These are phyloP conservation scores for Drosophila rhopaloa DNA, from an alignment of 1,140 invertebrate species.

Conservation along the genomic window DNA sequence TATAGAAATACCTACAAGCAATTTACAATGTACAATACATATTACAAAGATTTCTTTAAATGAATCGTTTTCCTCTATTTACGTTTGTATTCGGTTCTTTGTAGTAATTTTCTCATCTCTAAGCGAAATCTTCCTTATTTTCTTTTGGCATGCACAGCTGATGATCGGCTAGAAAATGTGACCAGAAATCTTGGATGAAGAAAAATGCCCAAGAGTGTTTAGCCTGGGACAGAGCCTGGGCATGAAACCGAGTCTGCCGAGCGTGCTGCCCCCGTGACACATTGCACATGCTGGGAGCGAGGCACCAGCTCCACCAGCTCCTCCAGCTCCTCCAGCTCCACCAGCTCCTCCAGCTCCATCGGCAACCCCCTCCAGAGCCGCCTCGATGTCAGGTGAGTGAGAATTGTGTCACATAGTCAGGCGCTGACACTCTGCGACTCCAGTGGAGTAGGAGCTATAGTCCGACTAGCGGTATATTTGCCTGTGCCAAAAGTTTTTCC, in stretches of 20 bases:
- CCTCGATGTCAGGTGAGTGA: conserved; percentile 76
- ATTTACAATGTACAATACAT: too few species aligned
- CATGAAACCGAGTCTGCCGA: conserved; percentile 48
- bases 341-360: conserved; percentile 1
- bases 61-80: background rate
- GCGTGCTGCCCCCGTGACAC: conserved; percentile 79
- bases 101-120: background rate
- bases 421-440: conserved; percentile 69
- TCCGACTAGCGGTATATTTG: conserved; percentile 76
- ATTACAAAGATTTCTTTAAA: background rate
- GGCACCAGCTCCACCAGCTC: conserved; percentile 19
- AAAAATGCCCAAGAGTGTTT: conserved; percentile 19
- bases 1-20: too few species aligned
- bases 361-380: conserved; percentile 24
- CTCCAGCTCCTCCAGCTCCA: conserved; percentile 1
- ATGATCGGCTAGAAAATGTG: conserved; percentile 40
- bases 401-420: conserved; percentile 83
- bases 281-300: conserved; percentile 67
- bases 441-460: conserved; percentile 31
- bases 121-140: conserved; percentile 1
- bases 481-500: conserved; percentile 72
- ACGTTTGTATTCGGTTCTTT: background rate
- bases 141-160: conserved; percentile 37
- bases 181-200: conserved; percentile 12
- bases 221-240: conserved; percentile 30